Percentiles rank a stretch among this genome's conserved stretches.
phyloP scores from a whole-genome alignment of 2,113 vertebrate species.

The Gnathonemus longibarbis region DNA sequence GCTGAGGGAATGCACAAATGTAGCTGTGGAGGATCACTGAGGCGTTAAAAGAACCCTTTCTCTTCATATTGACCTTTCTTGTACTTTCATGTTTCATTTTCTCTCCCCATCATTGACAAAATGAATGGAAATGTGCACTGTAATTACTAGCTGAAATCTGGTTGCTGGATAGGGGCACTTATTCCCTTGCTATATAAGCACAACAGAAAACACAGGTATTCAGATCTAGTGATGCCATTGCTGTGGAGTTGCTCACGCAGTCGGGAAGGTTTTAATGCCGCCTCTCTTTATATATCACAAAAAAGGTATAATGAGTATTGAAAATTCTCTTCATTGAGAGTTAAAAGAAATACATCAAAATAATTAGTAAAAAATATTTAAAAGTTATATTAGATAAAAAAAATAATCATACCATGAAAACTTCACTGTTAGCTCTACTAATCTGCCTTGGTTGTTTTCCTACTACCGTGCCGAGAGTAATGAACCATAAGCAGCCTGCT shows the following conservation, averaged over 20 bases:
- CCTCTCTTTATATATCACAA: neutral
- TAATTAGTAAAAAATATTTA: neutral
- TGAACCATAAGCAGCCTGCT: neutral
- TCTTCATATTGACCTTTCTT: neutral
- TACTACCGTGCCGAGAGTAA: neutral
- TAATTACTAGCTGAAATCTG: neutral
- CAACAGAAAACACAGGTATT: neutral
- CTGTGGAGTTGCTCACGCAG: neutral
- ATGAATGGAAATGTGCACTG: neutral
- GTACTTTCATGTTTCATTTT: neutral
- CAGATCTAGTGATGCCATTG: neutral
- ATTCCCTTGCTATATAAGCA: neutral
- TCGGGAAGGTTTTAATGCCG: neutral
- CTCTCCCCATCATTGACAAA: neutral
- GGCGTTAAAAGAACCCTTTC: neutral
- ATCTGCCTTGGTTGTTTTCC: neutral
- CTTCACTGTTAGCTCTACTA: neutral
- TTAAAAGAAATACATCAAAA: neutral
- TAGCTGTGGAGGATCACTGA: neutral
- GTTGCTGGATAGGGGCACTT: neutral
- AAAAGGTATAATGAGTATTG: neutral
- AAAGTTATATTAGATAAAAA: neutral
- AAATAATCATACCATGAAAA: neutral
- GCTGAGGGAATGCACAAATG: neutral
- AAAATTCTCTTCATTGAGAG: neutral